A percentile compares a stretch with the other conserved stretches of the same genome.
phyloP scores from a whole-genome alignment of 2,888 invertebrate genomes.

The Tryphoninae sp. region DNA sequence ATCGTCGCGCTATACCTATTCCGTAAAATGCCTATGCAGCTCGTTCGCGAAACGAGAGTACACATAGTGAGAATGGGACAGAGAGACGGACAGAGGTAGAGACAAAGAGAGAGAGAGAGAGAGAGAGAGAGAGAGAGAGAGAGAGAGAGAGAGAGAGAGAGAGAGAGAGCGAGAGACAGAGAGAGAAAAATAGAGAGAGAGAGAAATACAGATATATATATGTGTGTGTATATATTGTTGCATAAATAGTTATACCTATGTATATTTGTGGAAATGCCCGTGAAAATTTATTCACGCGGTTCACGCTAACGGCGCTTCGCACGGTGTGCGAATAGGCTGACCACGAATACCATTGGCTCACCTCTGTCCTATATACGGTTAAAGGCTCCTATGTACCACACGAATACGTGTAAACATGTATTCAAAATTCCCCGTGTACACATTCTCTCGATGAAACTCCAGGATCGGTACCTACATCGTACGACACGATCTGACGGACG shows the following conservation, averaged over 20 bases:
- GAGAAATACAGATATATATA: neutral
- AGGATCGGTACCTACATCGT: too few relatives aligned
- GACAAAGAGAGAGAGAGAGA: too few relatives aligned
- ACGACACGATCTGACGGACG: slow-evolving; percentile 50
- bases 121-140: too few relatives aligned
- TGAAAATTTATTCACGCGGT: slow-evolving; percentile 61
- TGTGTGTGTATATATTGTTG: neutral
- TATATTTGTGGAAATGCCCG: slow-evolving; percentile 34
- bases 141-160: too few relatives aligned
- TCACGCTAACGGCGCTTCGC: slow-evolving; percentile 57
- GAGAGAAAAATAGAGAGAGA: too few relatives aligned
- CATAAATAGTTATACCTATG: neutral
- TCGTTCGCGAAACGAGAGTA: slow-evolving; percentile 21
- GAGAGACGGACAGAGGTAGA: neutral
- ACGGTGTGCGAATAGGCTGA: slow-evolving; percentile 58
- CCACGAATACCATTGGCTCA: slow-evolving; percentile 45
- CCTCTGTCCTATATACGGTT: neutral
- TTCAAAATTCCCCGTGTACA: slow-evolving; percentile 1
- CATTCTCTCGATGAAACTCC: neutral
- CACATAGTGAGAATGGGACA: neutral
- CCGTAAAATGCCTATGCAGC: slow-evolving; percentile 39
- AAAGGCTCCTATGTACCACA: neutral
- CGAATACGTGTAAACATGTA: neutral
- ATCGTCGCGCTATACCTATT: slow-evolving; percentile 45
- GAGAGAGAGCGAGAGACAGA: too few relatives aligned